Conservation (phyloP, 1,140 invertebrate species). For the Panagrolaimus sp. region DNA sequence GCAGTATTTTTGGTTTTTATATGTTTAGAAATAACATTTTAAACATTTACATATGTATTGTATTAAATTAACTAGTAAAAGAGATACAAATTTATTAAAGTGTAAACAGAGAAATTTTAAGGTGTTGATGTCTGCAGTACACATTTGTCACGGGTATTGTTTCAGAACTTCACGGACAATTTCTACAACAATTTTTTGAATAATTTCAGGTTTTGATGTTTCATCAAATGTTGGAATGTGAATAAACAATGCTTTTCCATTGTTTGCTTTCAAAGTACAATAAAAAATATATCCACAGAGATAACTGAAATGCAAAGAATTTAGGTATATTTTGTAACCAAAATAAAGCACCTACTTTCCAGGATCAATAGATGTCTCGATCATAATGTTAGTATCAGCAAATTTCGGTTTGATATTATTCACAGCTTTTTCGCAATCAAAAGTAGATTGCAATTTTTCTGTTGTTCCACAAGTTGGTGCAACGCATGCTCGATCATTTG, state of each 20-base stretch:
- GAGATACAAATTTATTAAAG: no score
- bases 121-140: no score
- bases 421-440: neutral
- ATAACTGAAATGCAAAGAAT: neutral
- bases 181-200: neutral
- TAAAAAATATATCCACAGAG: conserved; percentile 12
- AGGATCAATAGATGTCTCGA: neutral
- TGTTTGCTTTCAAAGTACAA: conserved; percentile 7
- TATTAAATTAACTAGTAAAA: no score
- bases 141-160: no score
- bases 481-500: neutral
- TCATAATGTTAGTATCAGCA: neutral
- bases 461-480: conserved; percentile 5
- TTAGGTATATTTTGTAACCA: no score
- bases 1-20: no score
- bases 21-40: no score
- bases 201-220: neutral
- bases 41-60: no score
- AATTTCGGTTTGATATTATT: neutral
- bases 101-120: no score
- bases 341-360: neutral
- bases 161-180: neutral
- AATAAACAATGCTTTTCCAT: neutral
- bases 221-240: neutral
- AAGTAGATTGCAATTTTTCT: neutral